Percentiles rank a stretch among this genome's conserved stretches.
Evolutionary conservation across 2,888 invertebrate genomes (phyloP).

Genomic region (Cinara cedri): DNA sequence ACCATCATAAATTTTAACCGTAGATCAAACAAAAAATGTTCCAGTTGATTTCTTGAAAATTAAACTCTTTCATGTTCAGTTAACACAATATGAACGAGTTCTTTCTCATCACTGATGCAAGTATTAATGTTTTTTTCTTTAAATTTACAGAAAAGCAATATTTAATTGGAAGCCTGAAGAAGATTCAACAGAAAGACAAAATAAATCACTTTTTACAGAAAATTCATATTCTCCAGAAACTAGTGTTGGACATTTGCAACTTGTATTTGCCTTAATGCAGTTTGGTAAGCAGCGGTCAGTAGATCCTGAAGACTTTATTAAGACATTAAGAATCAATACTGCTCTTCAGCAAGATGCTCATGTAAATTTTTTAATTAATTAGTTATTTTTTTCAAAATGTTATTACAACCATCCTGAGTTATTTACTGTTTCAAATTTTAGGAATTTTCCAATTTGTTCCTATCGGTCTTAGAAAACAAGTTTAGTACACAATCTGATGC

Average conservation of each 20-base stretch:
- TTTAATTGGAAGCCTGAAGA: constrained; percentile 67
- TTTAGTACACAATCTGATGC: constrained; percentile 62
- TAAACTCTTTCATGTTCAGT: too few species aligned
- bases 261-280: constrained; percentile 69
- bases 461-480: constrained; percentile 67
- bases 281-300: constrained; percentile 66
- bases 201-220: constrained; percentile 60
- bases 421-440: constrained; percentile 60
- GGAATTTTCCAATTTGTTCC: constrained; percentile 71
- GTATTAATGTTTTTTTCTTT: background rate
- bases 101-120: too few species aligned
- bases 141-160: constrained; percentile 65
- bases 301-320: constrained; percentile 68
- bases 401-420: constrained; percentile 6
- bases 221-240: constrained; percentile 63
- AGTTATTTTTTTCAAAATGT: background rate
- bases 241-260: constrained; percentile 68
- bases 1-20: too few species aligned
- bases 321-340: constrained; percentile 67
- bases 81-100: too few species aligned
- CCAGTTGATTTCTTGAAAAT: too few species aligned
- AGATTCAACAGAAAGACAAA: constrained; percentile 63
- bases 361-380: constrained; percentile 56
- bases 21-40: too few species aligned
- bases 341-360: constrained; percentile 70